Evolutionary conservation across 2,797 vertebrate species (phyloP), one percentile per base, ranked within the genome.

Genomic region (Peromyscus aztecus): DNA sequence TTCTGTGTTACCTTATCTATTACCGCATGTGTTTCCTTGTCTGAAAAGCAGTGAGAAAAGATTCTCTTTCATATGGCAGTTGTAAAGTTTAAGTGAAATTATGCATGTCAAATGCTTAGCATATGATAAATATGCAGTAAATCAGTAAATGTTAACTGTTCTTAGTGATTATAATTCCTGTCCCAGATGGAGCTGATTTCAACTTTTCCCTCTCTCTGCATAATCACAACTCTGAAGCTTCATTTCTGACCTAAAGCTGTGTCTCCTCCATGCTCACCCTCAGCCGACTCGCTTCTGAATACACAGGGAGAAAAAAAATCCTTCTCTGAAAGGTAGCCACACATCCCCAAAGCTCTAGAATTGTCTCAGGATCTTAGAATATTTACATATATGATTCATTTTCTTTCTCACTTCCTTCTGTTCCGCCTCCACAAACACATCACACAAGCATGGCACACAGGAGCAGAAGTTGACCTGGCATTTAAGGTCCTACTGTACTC

Each of bases 121-220:
- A 97, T 91, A 86, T 97, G 89, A 97, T 97, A 96, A 97, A 97
- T 94, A 95, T 96, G 94, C 83, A 97, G 65, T 90, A 93, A 96
- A 95, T 96, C 81, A 96, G 89, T 96, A 96, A 95, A 94, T 92
- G 93, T 95, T 97, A 96, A 94, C 94, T 91, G 84, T 96, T 95
- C 91, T 94, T 83, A 95, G 94, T 75, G 80, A 75, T 85, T 97
- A 96, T 95, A 80, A 94, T 91, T 91, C 94, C 81, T 93, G 89
- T 86, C 88, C 92, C 97, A 97, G 97, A 94, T 97, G 93, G 94
- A 97, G 95, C 65, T 97, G 94, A 94, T 93, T 97, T 96, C 96
- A 97, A 97, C 94, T 95, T 96, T 97, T 88, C 5, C 57, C 71
- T 91, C 52, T 78, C 91, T 89, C 75, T 78, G 89, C 49, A 94